phyloP scores from a whole-genome alignment of 2,797 vertebrate species.

The Etheostoma nigrum region DNA sequence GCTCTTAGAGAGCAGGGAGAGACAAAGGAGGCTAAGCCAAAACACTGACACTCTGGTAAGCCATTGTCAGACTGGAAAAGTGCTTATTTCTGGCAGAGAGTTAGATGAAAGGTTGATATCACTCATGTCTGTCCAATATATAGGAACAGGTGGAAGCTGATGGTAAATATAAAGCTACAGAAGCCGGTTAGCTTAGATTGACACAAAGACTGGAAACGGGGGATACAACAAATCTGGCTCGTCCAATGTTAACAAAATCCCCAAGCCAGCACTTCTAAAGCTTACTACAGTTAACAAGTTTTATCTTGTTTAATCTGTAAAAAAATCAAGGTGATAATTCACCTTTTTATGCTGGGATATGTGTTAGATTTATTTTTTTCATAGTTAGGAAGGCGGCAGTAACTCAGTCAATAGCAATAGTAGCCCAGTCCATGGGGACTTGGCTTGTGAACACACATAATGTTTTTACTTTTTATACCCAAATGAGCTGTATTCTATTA shows the following conservation, averaged over 20 bases:
- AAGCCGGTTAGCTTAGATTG: not conserved
- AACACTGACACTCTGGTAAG: slow-evolving; percentile 54
- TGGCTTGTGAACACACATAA: too few species aligned
- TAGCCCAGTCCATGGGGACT: too few species aligned
- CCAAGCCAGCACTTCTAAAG: not conserved
- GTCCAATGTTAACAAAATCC: not conserved
- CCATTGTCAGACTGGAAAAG: slow-evolving; percentile 43
- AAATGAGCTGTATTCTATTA: too few species aligned
- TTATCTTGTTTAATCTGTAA: not conserved
- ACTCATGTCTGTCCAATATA: not conserved
- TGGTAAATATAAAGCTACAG: not conserved
- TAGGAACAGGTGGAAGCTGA: not conserved
- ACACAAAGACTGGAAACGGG: not conserved
- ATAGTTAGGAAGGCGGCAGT: not conserved
- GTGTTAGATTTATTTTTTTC: not conserved
- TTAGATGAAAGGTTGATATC: not conserved
- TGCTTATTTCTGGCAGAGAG: not conserved
- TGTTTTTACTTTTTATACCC: too few species aligned
- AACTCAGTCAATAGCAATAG: too few species aligned
- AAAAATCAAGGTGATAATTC: not conserved
- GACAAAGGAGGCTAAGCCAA: slow-evolving; percentile 50
- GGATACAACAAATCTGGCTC: not conserved
- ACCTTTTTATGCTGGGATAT: not conserved
- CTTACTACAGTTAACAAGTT: not conserved
- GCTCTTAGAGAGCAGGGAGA: slow-evolving; percentile 33